Conservation (phyloP, 2,113 vertebrate species). For the Dolichallabes microphthalmus region DNA sequence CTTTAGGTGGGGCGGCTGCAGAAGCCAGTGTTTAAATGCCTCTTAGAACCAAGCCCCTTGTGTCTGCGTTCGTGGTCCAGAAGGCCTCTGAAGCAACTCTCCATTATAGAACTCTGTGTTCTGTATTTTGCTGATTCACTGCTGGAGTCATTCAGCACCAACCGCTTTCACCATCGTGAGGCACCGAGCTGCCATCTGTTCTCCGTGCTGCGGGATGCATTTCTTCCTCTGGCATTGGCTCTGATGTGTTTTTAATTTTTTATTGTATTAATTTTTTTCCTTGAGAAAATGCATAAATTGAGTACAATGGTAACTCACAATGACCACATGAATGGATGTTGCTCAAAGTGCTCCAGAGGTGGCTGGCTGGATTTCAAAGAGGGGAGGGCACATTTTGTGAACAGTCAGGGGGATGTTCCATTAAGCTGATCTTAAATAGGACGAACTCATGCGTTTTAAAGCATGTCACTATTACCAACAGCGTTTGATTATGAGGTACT, state of each 20-base stretch:
- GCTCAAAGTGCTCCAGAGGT: constrained; percentile 2
- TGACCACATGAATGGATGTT: constrained; percentile 22
- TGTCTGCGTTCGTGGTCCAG: constrained; percentile 28
- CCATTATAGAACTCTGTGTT: constrained; percentile 48
- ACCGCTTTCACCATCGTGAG: constrained; percentile 26
- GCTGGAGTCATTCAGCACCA: constrained; percentile 49
- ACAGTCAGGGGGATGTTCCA: constrained; percentile 5
- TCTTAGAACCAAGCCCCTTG: neutral
- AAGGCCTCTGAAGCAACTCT: constrained; percentile 11
- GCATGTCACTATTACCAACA: constrained; percentile 29
- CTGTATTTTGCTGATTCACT: constrained; percentile 43
- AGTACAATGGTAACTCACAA: constrained; percentile 5
- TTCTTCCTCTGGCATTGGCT: constrained; percentile 33
- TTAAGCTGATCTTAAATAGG: constrained; percentile 32
- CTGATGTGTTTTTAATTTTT: constrained; percentile 21
- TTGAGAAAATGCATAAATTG: constrained; percentile 13
- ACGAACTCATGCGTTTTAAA: neutral
- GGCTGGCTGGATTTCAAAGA: constrained; percentile 6
- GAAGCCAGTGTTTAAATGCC: constrained; percentile 21
- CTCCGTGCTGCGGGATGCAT: constrained; percentile 32
- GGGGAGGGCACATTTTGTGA: neutral
- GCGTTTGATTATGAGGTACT: neutral
- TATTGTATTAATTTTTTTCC: neutral
- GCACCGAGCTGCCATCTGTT: constrained; percentile 50
- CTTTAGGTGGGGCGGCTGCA: constrained; percentile 16